These are phyloP conservation scores for Carduelis carduelis DNA, from an alignment of 2,797 vertebrate species.

Conservation along the genomic window DNA sequence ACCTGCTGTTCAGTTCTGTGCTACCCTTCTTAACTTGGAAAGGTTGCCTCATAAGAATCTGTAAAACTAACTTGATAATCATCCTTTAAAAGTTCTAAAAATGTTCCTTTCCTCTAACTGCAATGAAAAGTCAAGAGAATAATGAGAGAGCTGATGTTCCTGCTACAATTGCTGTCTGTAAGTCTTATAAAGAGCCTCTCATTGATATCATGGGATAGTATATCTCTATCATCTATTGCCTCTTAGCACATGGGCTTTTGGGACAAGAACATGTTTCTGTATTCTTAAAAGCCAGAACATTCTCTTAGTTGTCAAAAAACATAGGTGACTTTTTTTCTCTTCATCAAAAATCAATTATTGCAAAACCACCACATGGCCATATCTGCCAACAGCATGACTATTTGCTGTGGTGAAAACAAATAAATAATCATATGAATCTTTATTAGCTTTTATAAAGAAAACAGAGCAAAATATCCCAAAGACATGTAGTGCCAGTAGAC, in stretches of 20 bases:
- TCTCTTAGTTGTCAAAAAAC: background rate
- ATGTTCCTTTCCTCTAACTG: background rate
- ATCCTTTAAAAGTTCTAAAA: background rate
- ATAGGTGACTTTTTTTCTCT: background rate
- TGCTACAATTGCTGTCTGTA: background rate
- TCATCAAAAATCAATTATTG: background rate
- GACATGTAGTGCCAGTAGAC: background rate
- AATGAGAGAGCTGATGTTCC: background rate
- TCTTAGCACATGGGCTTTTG: background rate
- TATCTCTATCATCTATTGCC: background rate
- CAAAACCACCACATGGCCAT: background rate
- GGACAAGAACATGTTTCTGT: background rate
- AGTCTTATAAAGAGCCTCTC: background rate
- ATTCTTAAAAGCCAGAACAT: background rate
- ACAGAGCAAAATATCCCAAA: background rate
- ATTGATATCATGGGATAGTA: background rate
- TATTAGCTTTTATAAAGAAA: background rate
- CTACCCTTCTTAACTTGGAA: background rate
- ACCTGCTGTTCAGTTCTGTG: background rate
- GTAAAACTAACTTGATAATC: background rate
- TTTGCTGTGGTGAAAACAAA: background rate
- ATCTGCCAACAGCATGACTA: background rate
- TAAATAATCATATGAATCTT: background rate
- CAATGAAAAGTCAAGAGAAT: background rate
- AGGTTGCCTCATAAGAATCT: background rate